These are phyloP conservation scores for Idaea aversata DNA, from an alignment of 2,888 invertebrate genomes.

Conservation along the genomic window DNA sequence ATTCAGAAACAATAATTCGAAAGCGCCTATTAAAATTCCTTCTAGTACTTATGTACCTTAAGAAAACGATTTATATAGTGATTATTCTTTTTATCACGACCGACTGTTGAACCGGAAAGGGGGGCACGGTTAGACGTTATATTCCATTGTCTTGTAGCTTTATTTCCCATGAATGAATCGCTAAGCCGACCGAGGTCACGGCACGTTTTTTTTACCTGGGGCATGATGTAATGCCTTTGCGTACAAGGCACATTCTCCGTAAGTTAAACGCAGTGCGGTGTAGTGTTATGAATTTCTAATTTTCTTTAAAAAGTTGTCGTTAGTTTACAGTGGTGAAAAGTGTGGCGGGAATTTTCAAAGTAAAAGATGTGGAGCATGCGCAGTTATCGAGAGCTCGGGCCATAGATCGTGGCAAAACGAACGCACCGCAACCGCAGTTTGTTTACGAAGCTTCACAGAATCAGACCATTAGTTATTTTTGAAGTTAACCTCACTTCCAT, in stretches of 20 bases:
- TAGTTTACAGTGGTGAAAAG: slow-evolving; percentile 13
- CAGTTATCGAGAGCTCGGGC: slow-evolving; percentile 21
- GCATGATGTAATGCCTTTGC: slow-evolving; percentile 60
- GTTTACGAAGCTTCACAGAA: slow-evolving; percentile 55
- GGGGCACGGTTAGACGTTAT: slow-evolving; percentile 28
- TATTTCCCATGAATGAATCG: slow-evolving; percentile 72
- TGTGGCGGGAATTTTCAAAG: slow-evolving; percentile 44
- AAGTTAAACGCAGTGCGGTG: slow-evolving; percentile 3
- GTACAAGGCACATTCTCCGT: slow-evolving; percentile 44
- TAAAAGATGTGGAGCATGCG: slow-evolving; percentile 47
- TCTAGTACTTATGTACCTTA: no score
- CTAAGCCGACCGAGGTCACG: slow-evolving; percentile 62
- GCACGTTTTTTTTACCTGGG: slow-evolving; percentile 61
- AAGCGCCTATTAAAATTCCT: no score
- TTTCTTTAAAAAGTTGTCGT: slow-evolving; percentile 11
- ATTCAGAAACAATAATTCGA: no score
- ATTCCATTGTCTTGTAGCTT: slow-evolving; percentile 58
- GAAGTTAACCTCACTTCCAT: slow-evolving; percentile 69
- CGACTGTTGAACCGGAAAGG: not conserved
- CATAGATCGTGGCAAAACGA: not conserved
- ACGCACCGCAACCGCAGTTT: slow-evolving; percentile 40
- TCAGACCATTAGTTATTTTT: slow-evolving; percentile 61
- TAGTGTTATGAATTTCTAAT: not conserved
- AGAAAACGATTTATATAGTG: no score
- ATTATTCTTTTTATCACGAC: no score